Base-by-base conservation (phyloP, 64 coral and sea anemone species). In the Pachyseris speciosa region DNA sequence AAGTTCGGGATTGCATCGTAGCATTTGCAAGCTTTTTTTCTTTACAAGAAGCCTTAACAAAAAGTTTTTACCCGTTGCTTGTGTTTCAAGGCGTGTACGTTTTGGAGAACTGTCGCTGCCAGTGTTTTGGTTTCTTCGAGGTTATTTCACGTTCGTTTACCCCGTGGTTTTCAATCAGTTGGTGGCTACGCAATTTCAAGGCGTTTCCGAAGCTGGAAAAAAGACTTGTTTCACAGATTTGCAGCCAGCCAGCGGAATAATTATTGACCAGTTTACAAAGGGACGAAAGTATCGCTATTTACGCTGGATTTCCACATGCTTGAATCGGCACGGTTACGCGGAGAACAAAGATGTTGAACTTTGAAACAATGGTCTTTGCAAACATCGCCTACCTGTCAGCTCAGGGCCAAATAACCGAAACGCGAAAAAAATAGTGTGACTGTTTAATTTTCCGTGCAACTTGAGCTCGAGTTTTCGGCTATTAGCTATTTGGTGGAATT, bases 131-230 rank as follows among this genome's bases (percentile, higher is more conserved):
- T 81, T 81, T 57, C 13, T 58, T 59, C 34, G 30, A 30, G 49
- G 57, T 34, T 2, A 80, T 58, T 58, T 24, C 15, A 81, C 32
- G 52, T 53, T 25, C 8, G n/a, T 39, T 61, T 63, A 33, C 38
- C n/a, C n/a, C 53, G 37, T n/a, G 7, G 20, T 39, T 24, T 63
- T 79, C 15, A 22, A 7, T 36, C 50, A 33, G 0, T 81, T 13
- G 51, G 34, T 38, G 33, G 55, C 77, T 41, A 81, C 51, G 34
- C 51, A 81, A 40, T 81, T 63, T 61, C 15, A 36, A 81, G 77
- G 77, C 77, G 77, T 81, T 81, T 81, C 77, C 52, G 40, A 33
- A 58, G 17, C 2, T 77, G 52, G 32, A 27, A 10, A 48, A 49
- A 20, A 25, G 3, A 38, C 28, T 1, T 39, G 60, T 60, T 10